Evolutionary conservation across 2,888 invertebrate species (phyloP).

Genomic region (Andrena hattorfiana): DNA sequence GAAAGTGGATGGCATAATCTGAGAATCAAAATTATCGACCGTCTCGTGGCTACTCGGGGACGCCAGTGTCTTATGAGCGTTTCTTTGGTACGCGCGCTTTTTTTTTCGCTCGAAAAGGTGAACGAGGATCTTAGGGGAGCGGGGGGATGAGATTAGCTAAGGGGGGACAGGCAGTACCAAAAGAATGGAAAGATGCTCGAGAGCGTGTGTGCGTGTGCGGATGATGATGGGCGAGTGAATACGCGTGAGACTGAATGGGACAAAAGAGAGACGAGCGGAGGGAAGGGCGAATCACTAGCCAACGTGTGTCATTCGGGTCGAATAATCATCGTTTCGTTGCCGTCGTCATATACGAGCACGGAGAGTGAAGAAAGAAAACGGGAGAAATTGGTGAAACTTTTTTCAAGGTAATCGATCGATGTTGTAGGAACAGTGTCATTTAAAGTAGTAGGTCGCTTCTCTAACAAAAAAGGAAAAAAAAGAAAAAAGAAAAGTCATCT

Average conservation of each 20-base stretch:
- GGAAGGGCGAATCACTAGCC: constrained; percentile 53
- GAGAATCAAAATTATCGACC: constrained; percentile 74
- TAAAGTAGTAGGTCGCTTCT: constrained; percentile 81
- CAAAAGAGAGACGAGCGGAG: constrained; percentile 18
- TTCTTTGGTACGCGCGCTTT: constrained; percentile 34
- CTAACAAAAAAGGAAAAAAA: constrained; percentile 66
- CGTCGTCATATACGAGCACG: constrained; percentile 70
- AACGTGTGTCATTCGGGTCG: constrained; percentile 67
- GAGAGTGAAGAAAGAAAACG: constrained; percentile 32
- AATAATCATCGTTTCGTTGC: constrained; percentile 68
- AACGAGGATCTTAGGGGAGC: neutral
- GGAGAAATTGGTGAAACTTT: constrained; percentile 70
- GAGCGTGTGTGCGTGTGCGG: constrained; percentile 30
- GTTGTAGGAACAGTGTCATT: constrained; percentile 81
- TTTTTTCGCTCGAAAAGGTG: neutral
- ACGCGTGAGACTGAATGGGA: constrained; percentile 35
- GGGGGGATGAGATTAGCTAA: no score
- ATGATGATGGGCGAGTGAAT: constrained; percentile 35
- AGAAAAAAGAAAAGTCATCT: constrained; percentile 50
- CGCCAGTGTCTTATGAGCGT: constrained; percentile 60
- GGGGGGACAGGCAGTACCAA: constrained; percentile 1
- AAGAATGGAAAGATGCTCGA: constrained; percentile 30
- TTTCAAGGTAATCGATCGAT: constrained; percentile 80
- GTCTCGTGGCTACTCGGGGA: constrained; percentile 67
- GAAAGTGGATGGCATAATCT: constrained; percentile 69